phyloP scores from a whole-genome alignment of 2,113 vertebrate species.

The Muscicapa adusta region DNA sequence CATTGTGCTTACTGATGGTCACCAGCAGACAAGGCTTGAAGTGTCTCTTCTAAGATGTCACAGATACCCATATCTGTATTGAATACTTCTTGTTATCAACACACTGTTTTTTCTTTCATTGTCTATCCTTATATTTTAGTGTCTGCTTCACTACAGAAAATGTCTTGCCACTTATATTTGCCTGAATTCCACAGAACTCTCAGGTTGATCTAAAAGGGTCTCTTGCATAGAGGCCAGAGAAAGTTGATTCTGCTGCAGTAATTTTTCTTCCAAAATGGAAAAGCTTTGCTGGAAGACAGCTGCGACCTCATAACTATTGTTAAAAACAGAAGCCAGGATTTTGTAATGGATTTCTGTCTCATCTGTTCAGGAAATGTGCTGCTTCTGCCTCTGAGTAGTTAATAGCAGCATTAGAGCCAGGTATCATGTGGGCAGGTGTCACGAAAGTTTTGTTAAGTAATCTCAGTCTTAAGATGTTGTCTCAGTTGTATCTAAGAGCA shows the following conservation, averaged over 20 bases:
- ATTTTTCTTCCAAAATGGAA: neutral
- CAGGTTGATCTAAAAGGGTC: neutral
- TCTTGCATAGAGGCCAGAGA: neutral
- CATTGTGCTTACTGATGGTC: neutral
- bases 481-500: neutral
- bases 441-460: neutral
- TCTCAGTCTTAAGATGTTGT: neutral
- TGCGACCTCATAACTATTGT: neutral
- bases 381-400: neutral
- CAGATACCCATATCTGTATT: accelerated
- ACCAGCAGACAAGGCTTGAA: neutral
- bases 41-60: neutral
- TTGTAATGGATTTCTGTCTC: neutral
- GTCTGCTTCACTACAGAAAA: neutral
- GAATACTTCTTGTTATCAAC: neutral
- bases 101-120: neutral
- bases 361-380: neutral
- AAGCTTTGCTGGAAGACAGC: neutral
- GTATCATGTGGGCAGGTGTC: neutral
- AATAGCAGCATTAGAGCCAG: neutral
- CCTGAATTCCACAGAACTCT: neutral
- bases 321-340: neutral
- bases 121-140: neutral
- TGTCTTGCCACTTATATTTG: neutral
- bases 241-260: neutral